These are phyloP conservation scores for Sipha flava DNA, from an alignment of 1,140 invertebrate genomes.

Conservation along the genomic window DNA sequence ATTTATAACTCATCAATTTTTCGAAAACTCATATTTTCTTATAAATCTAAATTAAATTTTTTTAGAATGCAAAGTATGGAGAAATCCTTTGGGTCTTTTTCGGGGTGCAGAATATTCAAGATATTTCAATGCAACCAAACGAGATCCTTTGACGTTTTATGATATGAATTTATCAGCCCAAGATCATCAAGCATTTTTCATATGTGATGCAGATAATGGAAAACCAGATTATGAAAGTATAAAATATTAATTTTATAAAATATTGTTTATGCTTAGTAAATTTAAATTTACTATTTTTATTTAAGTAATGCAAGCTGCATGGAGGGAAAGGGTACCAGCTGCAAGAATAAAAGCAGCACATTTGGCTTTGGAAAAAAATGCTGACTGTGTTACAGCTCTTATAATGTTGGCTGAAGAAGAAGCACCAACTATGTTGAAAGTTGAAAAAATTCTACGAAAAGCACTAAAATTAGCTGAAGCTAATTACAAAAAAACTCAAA, in stretches of 20 bases:
- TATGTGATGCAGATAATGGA: constrained; percentile 80
- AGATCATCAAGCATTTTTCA: constrained; percentile 98
- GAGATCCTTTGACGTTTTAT: constrained; percentile 95
- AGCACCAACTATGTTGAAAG: constrained; percentile 81
- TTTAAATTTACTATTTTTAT: constrained; percentile 32
- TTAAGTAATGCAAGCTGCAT: constrained; percentile 90
- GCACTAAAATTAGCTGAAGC: constrained; percentile 80
- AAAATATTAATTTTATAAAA: constrained; percentile 32
- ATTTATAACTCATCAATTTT: too few relatives aligned
- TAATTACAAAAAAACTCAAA: constrained; percentile 75
- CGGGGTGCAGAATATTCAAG: constrained; percentile 92
- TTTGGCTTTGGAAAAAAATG: constrained; percentile 79
- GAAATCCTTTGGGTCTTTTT: constrained; percentile 92
- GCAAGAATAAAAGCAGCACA: constrained; percentile 87
- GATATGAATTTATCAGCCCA: constrained; percentile 99
- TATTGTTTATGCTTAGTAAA: neutral
- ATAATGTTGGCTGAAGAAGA: constrained; percentile 95
- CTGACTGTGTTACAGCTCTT: constrained; percentile 91
- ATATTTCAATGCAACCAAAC: constrained; percentile 81
- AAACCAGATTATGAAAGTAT: constrained; percentile 86
- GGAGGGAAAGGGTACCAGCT: constrained; percentile 88
- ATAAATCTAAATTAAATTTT: constrained; percentile 40
- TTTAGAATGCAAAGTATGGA: constrained; percentile 92
- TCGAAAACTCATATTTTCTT: too few relatives aligned
- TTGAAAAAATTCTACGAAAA: constrained; percentile 77